These are phyloP conservation scores for Clupea harengus DNA, from an alignment of 2,113 vertebrate species.

Conservation along the genomic window DNA sequence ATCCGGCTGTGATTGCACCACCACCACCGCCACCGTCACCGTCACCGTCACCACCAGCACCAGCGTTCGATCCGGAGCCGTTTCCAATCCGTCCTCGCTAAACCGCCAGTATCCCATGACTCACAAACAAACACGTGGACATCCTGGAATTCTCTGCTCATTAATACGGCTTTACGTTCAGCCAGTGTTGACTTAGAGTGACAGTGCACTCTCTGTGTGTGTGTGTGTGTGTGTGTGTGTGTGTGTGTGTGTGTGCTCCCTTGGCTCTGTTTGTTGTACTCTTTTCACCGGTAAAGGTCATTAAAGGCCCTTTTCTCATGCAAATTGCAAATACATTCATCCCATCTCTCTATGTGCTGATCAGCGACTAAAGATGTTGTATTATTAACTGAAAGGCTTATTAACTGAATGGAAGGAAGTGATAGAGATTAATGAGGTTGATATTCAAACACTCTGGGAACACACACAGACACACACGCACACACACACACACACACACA, in stretches of 20 bases:
- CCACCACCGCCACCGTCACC: background rate
- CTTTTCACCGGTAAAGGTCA: background rate
- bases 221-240: conserved; percentile 47
- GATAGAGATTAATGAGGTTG: background rate
- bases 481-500: background rate
- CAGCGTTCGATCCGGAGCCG: background rate
- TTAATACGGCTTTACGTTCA: background rate
- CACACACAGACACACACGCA: background rate
- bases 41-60: background rate
- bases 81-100: background rate
- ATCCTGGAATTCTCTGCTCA: conserved; percentile 11
- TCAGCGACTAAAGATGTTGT: background rate
- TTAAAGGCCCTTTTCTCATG: background rate
- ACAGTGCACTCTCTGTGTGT: background rate
- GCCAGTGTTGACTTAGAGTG: conserved; percentile 1
- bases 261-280: conserved; percentile 13
- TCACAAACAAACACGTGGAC: conserved; percentile 4
- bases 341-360: background rate
- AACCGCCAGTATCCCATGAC: background rate
- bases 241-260: conserved; percentile 38
- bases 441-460: background rate
- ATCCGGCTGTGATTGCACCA: background rate
- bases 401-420: background rate
- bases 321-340: background rate
- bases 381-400: conserved; percentile 8